Evolutionary conservation across 2,888 invertebrate genomes (phyloP).

Genomic region (Platycnemis pennipes): DNA sequence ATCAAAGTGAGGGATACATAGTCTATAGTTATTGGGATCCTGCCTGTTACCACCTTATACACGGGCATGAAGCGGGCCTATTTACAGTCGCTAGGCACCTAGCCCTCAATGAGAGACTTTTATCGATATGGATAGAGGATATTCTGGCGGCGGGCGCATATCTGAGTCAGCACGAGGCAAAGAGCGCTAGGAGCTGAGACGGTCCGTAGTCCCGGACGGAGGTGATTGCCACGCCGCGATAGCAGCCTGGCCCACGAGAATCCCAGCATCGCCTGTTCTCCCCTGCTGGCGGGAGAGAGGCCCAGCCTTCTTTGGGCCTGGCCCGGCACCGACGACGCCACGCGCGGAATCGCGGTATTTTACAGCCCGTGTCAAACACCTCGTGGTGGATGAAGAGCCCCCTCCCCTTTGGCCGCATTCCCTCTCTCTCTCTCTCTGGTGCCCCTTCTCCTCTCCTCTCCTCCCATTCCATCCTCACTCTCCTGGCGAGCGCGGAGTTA

Average conservation of each 20-base stretch:
- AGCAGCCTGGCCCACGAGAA: neutral
- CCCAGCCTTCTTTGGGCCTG: neutral
- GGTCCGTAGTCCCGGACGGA: neutral
- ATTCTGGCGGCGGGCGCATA: no score
- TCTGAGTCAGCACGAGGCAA: no score
- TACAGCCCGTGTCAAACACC: constrained; percentile 62
- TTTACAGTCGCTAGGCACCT: no score
- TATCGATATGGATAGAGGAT: no score
- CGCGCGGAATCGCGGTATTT: constrained; percentile 30
- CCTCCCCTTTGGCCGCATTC: neutral
- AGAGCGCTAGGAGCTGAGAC: neutral
- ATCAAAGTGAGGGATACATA: no score
- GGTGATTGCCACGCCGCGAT: neutral
- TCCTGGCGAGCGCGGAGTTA: neutral
- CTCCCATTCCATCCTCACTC: neutral
- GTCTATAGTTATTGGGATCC: no score
- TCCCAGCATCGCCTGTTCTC: neutral
- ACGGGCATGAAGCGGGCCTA: no score
- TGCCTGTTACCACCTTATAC: no score
- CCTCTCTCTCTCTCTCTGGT: neutral
- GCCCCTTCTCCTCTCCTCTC: neutral
- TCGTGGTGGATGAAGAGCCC: neutral
- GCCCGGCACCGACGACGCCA: neutral
- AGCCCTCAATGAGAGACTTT: no score
- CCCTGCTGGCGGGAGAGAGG: neutral